Evolutionary conservation across 2,113 vertebrate genomes (phyloP).

Genomic region (Festucalex cinctus): DNA sequence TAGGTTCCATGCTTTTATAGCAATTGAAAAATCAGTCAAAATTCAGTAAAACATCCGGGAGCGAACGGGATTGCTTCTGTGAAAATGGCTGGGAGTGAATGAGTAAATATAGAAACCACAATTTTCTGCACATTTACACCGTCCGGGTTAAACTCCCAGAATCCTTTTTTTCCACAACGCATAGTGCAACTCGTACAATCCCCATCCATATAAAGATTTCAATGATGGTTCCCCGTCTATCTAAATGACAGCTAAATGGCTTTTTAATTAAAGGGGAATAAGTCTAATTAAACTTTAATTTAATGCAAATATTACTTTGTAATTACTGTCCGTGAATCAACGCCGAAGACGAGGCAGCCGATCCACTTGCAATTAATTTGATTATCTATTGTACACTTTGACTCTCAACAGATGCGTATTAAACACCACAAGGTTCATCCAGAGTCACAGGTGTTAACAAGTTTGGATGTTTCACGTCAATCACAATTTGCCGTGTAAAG

Average conservation of each 20-base stretch:
- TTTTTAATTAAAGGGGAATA: constrained; percentile 97
- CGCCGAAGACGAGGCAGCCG: constrained; percentile 82
- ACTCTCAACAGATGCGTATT: constrained; percentile 43
- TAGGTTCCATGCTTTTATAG: too few relatives aligned
- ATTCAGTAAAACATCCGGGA: too few relatives aligned
- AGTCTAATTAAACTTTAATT: constrained; percentile 92
- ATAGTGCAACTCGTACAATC: constrained; percentile 46
- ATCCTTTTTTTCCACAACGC: constrained; percentile 26
- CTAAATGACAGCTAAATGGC: constrained; percentile 85
- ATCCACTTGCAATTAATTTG: constrained; percentile 87
- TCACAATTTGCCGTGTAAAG: constrained; percentile 5
- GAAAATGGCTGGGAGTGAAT: too few relatives aligned
- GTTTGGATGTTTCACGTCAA: constrained; percentile 11
- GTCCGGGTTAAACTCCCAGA: constrained; percentile 20
- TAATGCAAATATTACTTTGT: constrained; percentile 94
- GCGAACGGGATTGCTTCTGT: too few relatives aligned
- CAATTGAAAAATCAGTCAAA: too few relatives aligned
- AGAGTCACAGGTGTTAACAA: constrained; percentile 14
- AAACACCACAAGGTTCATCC: constrained; percentile 28
- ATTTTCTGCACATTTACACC: constrained; percentile 7
- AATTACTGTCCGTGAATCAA: constrained; percentile 91
- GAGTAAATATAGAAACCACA: not conserved
- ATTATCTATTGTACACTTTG: constrained; percentile 50
- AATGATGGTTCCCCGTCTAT: constrained; percentile 68
- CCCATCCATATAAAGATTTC: constrained; percentile 49